Percentiles rank a stretch among this genome's conserved stretches.
Evolutionary conservation across 2,888 invertebrate species (phyloP).

Genomic region (Clistopyga incitator): DNA sequence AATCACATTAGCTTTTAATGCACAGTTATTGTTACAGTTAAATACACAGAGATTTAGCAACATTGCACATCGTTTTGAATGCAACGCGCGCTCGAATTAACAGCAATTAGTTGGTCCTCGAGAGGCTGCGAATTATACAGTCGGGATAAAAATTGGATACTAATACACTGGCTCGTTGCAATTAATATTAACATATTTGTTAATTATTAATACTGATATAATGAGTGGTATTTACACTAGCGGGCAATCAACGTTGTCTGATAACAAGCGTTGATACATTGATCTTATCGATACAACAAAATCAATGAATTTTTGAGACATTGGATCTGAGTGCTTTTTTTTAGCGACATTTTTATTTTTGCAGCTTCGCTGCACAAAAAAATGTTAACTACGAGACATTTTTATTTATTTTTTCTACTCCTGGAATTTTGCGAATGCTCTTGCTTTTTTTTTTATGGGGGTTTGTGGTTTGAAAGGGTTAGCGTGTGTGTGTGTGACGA

Average conservation of each 20-base stretch:
- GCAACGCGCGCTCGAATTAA: slow-evolving; percentile 13
- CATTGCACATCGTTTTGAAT: slow-evolving; percentile 34
- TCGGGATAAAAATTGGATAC: neutral
- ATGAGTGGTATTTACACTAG: slow-evolving; percentile 15
- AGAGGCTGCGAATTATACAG: slow-evolving; percentile 21
- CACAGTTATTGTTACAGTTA: slow-evolving; percentile 21
- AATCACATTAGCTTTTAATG: slow-evolving; percentile 8
- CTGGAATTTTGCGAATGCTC: neutral
- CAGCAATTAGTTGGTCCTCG: slow-evolving; percentile 58
- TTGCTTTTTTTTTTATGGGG: neutral
- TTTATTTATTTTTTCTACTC: neutral
- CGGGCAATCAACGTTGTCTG: neutral
- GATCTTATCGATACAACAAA: neutral
- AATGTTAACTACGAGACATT: no score
- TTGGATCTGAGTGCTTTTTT: neutral
- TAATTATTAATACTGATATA: slow-evolving; percentile 10
- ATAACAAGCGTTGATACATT: neutral
- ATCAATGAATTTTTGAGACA: neutral
- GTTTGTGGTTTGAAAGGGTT: no score
- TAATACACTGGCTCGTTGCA: no score
- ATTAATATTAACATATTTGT: neutral
- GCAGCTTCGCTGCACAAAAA: no score
- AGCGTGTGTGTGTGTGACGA: neutral
- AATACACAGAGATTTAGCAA: slow-evolving; percentile 34
- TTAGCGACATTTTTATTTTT: no score